A percentile compares a stretch with the other conserved stretches of the same genome.
These are phyloP conservation scores for Moxostoma hubbsi DNA, from an alignment of 2,797 vertebrate species.

Conservation along the genomic window DNA sequence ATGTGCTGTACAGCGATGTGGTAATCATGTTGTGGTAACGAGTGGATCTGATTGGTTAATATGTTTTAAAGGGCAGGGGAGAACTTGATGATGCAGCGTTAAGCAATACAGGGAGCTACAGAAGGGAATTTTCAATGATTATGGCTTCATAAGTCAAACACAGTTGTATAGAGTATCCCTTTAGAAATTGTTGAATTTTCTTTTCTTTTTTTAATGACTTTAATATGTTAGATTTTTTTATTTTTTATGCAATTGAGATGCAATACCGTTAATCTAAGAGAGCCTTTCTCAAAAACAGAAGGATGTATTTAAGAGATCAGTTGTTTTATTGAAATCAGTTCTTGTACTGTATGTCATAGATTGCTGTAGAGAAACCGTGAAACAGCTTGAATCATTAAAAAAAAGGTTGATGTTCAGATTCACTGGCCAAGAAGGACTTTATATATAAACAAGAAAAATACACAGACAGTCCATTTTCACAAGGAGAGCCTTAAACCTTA, in stretches of 20 bases:
- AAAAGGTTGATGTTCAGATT: slow-evolving; percentile 16
- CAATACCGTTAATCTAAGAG: slow-evolving; percentile 75
- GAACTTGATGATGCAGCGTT: slow-evolving; percentile 56
- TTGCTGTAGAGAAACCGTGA: background rate
- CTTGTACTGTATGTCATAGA: slow-evolving; percentile 66
- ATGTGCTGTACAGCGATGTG: slow-evolving; percentile 56
- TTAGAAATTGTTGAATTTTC: slow-evolving; percentile 68
- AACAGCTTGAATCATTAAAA: background rate
- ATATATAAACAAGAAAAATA: slow-evolving; percentile 53
- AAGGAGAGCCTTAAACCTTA: slow-evolving; percentile 79
- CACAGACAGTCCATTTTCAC: slow-evolving; percentile 64
- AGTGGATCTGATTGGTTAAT: slow-evolving; percentile 67
- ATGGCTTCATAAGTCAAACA: slow-evolving; percentile 72
- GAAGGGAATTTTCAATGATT: slow-evolving; percentile 68
- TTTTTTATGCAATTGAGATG: slow-evolving; percentile 78
- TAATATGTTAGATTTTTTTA: slow-evolving; percentile 52
- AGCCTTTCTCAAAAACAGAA: slow-evolving; percentile 67
- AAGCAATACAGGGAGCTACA: slow-evolving; percentile 70
- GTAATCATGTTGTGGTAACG: slow-evolving; percentile 62
- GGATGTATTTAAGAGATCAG: slow-evolving; percentile 68
- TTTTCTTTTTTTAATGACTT: slow-evolving; percentile 68
- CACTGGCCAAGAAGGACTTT: slow-evolving; percentile 41
- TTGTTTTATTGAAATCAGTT: slow-evolving; percentile 51
- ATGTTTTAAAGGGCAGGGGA: slow-evolving; percentile 63
- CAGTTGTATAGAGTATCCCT: slow-evolving; percentile 74